These are phyloP conservation scores for Eupsilia transversa DNA, from an alignment of 2,888 invertebrate genomes.

Conservation along the genomic window DNA sequence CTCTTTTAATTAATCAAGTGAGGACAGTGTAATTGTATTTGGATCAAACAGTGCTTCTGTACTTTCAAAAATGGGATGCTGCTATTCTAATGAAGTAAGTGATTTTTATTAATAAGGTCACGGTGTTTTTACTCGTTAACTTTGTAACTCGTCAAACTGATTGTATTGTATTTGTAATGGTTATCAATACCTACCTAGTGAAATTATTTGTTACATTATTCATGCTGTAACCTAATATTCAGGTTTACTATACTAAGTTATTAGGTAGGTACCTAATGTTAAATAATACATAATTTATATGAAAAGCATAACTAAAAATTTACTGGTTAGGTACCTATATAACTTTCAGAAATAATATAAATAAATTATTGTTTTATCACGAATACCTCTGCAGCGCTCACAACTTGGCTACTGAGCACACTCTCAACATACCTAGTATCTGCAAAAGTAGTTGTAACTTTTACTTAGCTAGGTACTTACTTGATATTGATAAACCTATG, in stretches of 20 bases:
- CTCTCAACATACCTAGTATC: not conserved
- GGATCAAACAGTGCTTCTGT: not conserved
- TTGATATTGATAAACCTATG: no score
- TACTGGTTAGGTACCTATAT: no score
- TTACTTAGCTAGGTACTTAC: not conserved
- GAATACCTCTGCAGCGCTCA: not conserved
- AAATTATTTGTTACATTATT: not conserved
- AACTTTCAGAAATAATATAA: no score
- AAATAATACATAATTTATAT: not conserved
- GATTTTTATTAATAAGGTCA: not conserved
- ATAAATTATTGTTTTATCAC: not conserved
- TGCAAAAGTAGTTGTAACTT: not conserved
- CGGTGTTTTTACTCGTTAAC: not conserved
- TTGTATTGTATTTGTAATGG: not conserved
- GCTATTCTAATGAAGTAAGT: constrained; percentile 70
- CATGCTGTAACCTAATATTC: not conserved
- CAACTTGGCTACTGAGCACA: not conserved
- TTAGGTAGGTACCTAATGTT: not conserved
- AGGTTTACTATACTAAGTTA: no score
- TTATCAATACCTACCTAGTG: no score
- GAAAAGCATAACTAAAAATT: not conserved
- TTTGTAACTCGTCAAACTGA: not conserved
- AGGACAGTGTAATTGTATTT: not conserved
- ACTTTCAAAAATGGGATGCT: constrained; percentile 63
- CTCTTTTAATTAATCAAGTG: no score